phyloP scores from a whole-genome alignment of 92 coral and sea anemone species.

The Nematostella vectensis region DNA sequence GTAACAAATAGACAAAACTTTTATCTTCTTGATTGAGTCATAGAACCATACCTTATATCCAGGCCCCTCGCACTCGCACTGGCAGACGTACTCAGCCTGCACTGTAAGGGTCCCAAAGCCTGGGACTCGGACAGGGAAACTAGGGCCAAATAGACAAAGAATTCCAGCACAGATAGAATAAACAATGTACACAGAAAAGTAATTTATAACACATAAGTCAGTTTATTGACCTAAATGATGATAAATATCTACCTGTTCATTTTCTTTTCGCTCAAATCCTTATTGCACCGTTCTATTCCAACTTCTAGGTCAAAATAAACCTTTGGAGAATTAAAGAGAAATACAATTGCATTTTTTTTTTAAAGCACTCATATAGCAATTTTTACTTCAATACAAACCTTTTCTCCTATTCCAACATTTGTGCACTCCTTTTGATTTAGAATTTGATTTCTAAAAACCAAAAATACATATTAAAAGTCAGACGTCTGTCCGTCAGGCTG shows the following conservation, averaged over 20 bases:
- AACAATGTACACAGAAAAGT: no score
- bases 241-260: neutral
- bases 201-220: no score
- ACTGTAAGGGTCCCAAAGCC: conserved; percentile 75
- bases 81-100: conserved; percentile 53
- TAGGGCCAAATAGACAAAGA: no score
- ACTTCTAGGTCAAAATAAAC: conserved; percentile 66
- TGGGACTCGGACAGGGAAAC: conserved; percentile 67
- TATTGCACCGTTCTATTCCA: conserved; percentile 58
- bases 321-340: conserved; percentile 16
- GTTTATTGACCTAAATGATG: no score
- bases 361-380: neutral
- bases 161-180: no score
- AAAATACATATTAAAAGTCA: neutral
- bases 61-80: conserved; percentile 65
- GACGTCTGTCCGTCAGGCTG: no score
- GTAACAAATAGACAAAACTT: no score
- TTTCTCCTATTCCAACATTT: conserved; percentile 1
- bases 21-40: no score
- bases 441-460: conserved; percentile 1
- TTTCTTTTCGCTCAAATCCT: conserved; percentile 10
- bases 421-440: conserved; percentile 5
- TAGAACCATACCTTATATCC: conserved; percentile 47
- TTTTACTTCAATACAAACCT: neutral
- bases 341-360: neutral